Evolutionary conservation across 2,888 invertebrate genomes (phyloP), one percentile per base, ranked within the genome.

Genomic region (Lucinisca nassula): DNA sequence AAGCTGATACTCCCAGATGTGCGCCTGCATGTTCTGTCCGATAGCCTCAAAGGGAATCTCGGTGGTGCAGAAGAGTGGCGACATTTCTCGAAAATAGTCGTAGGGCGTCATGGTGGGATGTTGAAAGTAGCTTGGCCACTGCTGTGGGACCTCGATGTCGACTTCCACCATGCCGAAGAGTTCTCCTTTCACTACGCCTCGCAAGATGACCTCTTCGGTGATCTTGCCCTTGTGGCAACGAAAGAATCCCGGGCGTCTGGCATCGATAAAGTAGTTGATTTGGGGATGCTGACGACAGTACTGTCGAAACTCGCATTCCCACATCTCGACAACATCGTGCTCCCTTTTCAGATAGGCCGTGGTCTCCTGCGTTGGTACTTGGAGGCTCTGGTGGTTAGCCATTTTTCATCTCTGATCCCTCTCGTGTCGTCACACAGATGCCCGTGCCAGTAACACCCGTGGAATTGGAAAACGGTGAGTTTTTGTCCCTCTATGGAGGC

Each of bases 81-180:
- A 74, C 87, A 84, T 84, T 58, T 87, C 87, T 14, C 45, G 6
- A 51, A 67, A 87, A 37, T 87, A 87, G n/a, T 87, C 74, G 38
- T 14, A n/a, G n/a, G n/a, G n/a, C n/a, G n/a, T n/a, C n/a, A n/a
- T n/a, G n/a, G n/a, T n/a, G n/a, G n/a, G n/a, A 30, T 49, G 24
- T 21, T 27, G 6, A 61, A 49, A 67, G 78, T 76, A 10, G 27
- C 17, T 12, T 27, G 3, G 74, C 27, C 74, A 74, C 30, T 74
- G 40, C 38, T 81, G 81, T 37, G 87, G 80, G 51, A 87, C 83
- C 4, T 35, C 17, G 24, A 81, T 84, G 45, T 84, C 84, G 17
- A 83, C 61, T 30, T 72, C 74, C 8, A 12, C 49, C 51, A 37
- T 74, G 24, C 35, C 74, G 30, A 74, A 74, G 12, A 74, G 14